phyloP scores from a whole-genome alignment of 2,888 invertebrate genomes.

The Polietes domitor region DNA sequence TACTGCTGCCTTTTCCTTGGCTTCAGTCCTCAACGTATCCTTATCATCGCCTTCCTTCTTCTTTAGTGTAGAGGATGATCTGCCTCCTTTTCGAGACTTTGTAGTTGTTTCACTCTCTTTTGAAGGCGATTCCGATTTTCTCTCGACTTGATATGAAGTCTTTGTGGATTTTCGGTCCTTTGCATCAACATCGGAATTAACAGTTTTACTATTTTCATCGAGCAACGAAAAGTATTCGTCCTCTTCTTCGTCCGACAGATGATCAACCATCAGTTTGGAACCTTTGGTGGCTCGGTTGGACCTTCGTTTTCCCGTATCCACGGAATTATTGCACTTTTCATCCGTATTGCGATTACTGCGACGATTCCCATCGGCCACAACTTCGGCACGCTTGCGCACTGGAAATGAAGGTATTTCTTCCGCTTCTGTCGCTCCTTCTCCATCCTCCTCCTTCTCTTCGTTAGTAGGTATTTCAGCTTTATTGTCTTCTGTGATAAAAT shows the following conservation, averaged over 20 bases:
- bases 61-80: constrained; percentile 69
- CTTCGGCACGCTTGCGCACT: constrained; percentile 83
- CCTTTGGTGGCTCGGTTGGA: constrained; percentile 76
- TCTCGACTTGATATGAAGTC: constrained; percentile 60
- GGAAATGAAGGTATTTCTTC: constrained; percentile 81
- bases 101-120: constrained; percentile 70
- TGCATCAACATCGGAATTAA: constrained; percentile 68
- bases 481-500: constrained; percentile 68
- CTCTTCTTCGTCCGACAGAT: constrained; percentile 71
- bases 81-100: constrained; percentile 71
- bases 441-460: constrained; percentile 11
- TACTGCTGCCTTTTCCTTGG: constrained; percentile 70
- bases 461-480: constrained; percentile 28
- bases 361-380: constrained; percentile 77
- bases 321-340: constrained; percentile 72
- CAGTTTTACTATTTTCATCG: constrained; percentile 69
- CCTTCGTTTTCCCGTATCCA: constrained; percentile 76
- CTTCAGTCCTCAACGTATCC: constrained; percentile 54
- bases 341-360: constrained; percentile 77
- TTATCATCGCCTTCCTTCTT: constrained; percentile 65
- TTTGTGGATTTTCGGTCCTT: constrained; percentile 64
- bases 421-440: background rate
- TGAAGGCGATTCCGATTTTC: constrained; percentile 70
- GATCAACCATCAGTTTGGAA: constrained; percentile 68
- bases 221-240: constrained; percentile 74